Evolutionary conservation across 2,113 vertebrate species (phyloP).

Genomic region (Burhinus bistriatus): DNA sequence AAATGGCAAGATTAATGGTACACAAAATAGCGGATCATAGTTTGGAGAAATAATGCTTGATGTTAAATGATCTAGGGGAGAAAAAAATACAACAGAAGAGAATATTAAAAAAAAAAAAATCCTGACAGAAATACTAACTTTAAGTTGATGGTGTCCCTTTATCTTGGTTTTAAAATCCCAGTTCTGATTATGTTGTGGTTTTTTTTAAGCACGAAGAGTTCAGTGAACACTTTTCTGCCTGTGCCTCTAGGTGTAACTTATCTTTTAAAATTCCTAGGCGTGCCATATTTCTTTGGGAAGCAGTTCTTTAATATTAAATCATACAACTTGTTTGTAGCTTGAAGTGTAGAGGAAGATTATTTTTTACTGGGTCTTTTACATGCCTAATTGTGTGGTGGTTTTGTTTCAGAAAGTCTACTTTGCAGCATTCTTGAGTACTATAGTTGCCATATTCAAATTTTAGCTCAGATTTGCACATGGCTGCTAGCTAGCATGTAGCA

Average conservation of each 20-base stretch:
- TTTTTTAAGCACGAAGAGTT: background rate
- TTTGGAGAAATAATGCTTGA: background rate
- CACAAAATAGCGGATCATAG: background rate
- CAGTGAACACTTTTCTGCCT: constrained; percentile 45
- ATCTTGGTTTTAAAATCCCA: constrained; percentile 27
- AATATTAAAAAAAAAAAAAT: background rate
- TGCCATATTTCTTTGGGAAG: constrained; percentile 41
- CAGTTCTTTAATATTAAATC: background rate
- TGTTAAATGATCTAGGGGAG: background rate
- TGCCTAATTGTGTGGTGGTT: constrained; percentile 12
- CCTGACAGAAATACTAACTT: background rate
- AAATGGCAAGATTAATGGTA: background rate
- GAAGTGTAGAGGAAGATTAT: constrained; percentile 20
- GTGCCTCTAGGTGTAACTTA: constrained; percentile 16
- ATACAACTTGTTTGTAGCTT: constrained; percentile 34
- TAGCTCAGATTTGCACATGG: constrained; percentile 27
- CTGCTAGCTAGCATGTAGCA: constrained; percentile 31
- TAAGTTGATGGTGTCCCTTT: constrained; percentile 64
- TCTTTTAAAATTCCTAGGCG: background rate
- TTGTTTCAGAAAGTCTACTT: constrained; percentile 37
- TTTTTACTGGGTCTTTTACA: constrained; percentile 20
- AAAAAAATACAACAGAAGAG: background rate
- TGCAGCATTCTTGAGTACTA: constrained; percentile 22
- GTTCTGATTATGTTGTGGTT: background rate
- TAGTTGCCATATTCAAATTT: constrained; percentile 31